Base-by-base conservation (phyloP, 1,140 invertebrate species). In the Brachionus calyciflorus region DNA sequence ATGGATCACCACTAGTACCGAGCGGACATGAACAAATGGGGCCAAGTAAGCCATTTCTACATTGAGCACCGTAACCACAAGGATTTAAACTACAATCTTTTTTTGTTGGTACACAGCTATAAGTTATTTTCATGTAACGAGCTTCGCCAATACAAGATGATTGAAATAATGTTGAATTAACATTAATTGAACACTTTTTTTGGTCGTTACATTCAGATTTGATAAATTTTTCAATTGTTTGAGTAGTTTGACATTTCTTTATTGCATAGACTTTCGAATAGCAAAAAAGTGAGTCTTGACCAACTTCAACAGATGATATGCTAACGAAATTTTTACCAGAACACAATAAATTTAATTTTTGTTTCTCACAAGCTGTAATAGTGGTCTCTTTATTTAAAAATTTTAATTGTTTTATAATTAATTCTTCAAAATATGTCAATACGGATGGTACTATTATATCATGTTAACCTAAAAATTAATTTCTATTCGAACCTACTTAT, bases 11-110 rank as follows among this genome's bases (percentile, higher is more conserved):
- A 9, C 4, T 48, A 17, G 65, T 33, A 7, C 40, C 65, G 12
- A 17, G 1, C 9, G 65, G 65, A 70, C 65, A 70, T 7, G 65
- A 70, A 19, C 65, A 70, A 10, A 46, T 24, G 2, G 65, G 21
- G 10, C 19, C 21, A 6, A 37, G 37, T 14, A 46, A 21, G 10
- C n/a, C 26, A 51, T 70, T 70, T 51, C 19, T 30, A 37, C 65
- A 70, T 46, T 6, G 44, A 28, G 65, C 41, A 5, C 65, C 65
- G 14, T n/a, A 48, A 49, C 44, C 65, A 46, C 65, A 70, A n/a
- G 65, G 65, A 28, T 70, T 30, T 37, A 9, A 9, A 5, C 9
- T 37, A 37, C 33, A 37, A 5, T 3, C 4, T 5, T 37, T 9
- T 5, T 3, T 37, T 37, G 33, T 37, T 37, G 55, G 19, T 21